These are phyloP conservation scores for Chorisops tibialis DNA, from an alignment of 2,888 invertebrate species.

Conservation along the genomic window DNA sequence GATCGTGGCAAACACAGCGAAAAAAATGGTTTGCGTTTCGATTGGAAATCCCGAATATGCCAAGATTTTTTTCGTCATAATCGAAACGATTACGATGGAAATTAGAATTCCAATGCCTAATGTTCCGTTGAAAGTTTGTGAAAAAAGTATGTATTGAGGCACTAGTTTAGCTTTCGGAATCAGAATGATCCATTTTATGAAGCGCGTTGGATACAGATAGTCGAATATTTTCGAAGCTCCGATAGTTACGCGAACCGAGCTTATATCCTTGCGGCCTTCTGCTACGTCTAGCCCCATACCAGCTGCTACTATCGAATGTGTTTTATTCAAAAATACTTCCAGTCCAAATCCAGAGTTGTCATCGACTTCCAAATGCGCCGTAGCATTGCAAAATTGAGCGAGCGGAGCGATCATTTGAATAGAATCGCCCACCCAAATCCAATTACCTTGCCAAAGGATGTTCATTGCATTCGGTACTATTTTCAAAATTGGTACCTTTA, in stretches of 20 bases:
- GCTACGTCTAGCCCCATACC: background rate
- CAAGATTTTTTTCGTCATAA: background rate
- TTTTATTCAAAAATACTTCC: conserved; percentile 11
- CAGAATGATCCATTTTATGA: background rate
- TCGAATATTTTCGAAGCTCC: conserved; percentile 3
- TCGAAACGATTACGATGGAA: background rate
- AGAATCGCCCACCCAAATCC: background rate
- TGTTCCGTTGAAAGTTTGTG: background rate
- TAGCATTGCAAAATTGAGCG: conserved; percentile 2
- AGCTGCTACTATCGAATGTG: background rate
- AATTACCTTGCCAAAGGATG: background rate
- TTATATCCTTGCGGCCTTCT: background rate
- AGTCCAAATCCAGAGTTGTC: background rate
- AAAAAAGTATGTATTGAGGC: background rate
- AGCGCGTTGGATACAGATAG: background rate
- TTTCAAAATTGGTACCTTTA: background rate
- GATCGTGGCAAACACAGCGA: background rate
- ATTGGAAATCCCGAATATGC: background rate
- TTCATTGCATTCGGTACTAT: conserved; percentile 4
- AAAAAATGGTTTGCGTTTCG: background rate
- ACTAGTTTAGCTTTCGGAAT: conserved; percentile 5
- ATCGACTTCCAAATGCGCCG: background rate
- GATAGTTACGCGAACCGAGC: background rate
- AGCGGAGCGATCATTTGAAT: background rate
- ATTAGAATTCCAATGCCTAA: background rate